phyloP scores from a whole-genome alignment of 2,888 invertebrate species.

The Celastrina argiolus region DNA sequence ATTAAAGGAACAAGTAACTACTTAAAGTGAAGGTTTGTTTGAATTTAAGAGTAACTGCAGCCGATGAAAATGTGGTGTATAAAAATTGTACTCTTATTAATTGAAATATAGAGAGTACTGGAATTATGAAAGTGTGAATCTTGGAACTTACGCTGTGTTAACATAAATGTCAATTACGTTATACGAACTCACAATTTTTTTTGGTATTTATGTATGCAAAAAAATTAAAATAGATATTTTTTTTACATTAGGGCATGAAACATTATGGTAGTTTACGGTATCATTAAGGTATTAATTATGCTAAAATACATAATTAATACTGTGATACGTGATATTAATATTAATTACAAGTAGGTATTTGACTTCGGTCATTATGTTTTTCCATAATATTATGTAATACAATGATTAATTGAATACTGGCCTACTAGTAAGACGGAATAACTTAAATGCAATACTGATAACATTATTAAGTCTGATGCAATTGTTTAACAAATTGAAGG shows the following conservation, averaged over 20 bases:
- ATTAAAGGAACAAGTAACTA: not conserved
- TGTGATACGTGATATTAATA: constrained; percentile 6
- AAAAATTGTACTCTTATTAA: not conserved
- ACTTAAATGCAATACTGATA: not conserved
- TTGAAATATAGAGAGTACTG: not conserved
- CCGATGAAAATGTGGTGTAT: not conserved
- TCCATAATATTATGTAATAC: not conserved
- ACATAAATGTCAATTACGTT: not conserved
- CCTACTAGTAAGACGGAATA: not conserved
- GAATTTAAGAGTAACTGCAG: not conserved
- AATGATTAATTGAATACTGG: not conserved
- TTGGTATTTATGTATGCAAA: not conserved
- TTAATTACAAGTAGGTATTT: not conserved
- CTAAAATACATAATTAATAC: too few relatives aligned
- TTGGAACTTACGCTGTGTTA: not conserved
- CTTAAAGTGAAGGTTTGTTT: not conserved
- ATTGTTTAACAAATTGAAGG: not conserved
- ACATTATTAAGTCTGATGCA: not conserved
- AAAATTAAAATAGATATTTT: too few relatives aligned
- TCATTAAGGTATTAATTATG: too few relatives aligned
- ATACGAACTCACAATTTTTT: not conserved
- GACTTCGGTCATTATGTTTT: not conserved
- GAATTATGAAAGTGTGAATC: not conserved
- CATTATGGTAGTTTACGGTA: too few relatives aligned
- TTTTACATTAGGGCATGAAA: too few relatives aligned